Conservation (phyloP, 2,113 vertebrate species). For the Oncorhynchus tshawytscha region DNA sequence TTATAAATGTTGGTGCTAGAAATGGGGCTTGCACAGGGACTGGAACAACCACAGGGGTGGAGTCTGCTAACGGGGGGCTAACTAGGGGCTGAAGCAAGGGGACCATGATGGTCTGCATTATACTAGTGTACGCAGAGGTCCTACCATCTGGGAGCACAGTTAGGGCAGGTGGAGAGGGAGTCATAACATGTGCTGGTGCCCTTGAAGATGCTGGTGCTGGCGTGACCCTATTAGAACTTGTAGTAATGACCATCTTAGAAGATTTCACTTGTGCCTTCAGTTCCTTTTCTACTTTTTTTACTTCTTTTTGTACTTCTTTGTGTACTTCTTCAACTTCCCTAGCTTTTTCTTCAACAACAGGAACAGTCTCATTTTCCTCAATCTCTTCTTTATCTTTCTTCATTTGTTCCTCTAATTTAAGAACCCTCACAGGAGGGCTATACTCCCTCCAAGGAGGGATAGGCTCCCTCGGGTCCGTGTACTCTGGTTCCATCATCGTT, state of each 20-base stretch:
- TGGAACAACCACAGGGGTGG: constrained; percentile 31
- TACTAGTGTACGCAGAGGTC: constrained; percentile 85
- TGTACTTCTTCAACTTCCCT: constrained; percentile 35
- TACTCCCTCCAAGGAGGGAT: constrained; percentile 50
- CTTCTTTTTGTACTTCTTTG: constrained; percentile 31
- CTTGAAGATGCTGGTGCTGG: constrained; percentile 50
- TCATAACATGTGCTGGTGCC: constrained; percentile 23
- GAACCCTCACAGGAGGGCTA: background rate
- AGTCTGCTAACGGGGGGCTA: constrained; percentile 15
- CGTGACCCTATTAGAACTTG: constrained; percentile 53
- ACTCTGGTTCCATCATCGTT: constrained; percentile 59
- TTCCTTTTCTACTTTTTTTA: constrained; percentile 40
- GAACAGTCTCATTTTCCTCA: constrained; percentile 29
- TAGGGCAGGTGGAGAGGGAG: constrained; percentile 50
- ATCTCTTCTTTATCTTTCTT: constrained; percentile 43
- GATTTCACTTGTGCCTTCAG: constrained; percentile 33
- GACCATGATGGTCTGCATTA: constrained; percentile 87
- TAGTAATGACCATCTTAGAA: constrained; percentile 60
- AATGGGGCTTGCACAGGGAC: constrained; percentile 6
- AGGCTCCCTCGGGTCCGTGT: constrained; percentile 37
- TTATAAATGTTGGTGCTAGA: background rate
- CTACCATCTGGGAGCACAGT: constrained; percentile 75
- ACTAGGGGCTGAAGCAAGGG: constrained; percentile 51
- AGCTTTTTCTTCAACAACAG: constrained; percentile 36
- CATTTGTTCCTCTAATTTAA: constrained; percentile 21